These are phyloP conservation scores for Hycleus cichorii DNA, from an alignment of 1,140 invertebrate genomes.

Conservation along the genomic window DNA sequence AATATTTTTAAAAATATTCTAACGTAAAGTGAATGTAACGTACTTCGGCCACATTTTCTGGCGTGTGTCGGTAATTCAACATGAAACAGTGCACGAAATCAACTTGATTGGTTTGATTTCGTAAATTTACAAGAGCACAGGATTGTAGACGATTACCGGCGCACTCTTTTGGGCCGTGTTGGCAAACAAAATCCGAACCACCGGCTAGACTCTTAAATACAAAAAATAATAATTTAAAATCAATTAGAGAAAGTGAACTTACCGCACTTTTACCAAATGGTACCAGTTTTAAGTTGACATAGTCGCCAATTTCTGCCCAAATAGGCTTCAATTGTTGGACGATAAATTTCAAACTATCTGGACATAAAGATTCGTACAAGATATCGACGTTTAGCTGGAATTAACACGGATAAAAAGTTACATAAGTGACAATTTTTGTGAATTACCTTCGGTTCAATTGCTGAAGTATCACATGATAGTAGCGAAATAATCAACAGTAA, in stretches of 20 bases:
- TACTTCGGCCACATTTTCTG: slow-evolving; percentile 18
- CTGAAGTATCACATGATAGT: too few relatives aligned
- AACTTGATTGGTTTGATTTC: slow-evolving; percentile 27
- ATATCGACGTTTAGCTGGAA: slow-evolving; percentile 41
- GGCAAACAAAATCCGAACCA: slow-evolving; percentile 30
- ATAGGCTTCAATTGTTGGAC: slow-evolving; percentile 45
- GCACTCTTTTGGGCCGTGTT: slow-evolving; percentile 36
- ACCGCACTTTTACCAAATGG: slow-evolving; percentile 75
- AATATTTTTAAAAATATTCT: background rate
- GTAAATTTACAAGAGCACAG: slow-evolving; percentile 26
- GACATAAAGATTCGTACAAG: slow-evolving; percentile 76
- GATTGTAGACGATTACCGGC: slow-evolving; percentile 33
- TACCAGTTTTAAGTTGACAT: slow-evolving; percentile 50
- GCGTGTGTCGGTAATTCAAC: slow-evolving; percentile 20
- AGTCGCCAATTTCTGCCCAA: slow-evolving; percentile 43
- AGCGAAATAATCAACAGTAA: too few relatives aligned
- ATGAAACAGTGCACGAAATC: slow-evolving; percentile 37
- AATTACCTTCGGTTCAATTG: too few relatives aligned
- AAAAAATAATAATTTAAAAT: background rate
- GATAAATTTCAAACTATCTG: slow-evolving; percentile 66
- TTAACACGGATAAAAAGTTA: background rate
- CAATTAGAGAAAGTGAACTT: slow-evolving; percentile 24
- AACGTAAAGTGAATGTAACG: background rate
- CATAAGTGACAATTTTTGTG: background rate
- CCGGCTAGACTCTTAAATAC: slow-evolving; percentile 26